phyloP scores from a whole-genome alignment of 2,797 vertebrate genomes.

The Mallotus villosus region DNA sequence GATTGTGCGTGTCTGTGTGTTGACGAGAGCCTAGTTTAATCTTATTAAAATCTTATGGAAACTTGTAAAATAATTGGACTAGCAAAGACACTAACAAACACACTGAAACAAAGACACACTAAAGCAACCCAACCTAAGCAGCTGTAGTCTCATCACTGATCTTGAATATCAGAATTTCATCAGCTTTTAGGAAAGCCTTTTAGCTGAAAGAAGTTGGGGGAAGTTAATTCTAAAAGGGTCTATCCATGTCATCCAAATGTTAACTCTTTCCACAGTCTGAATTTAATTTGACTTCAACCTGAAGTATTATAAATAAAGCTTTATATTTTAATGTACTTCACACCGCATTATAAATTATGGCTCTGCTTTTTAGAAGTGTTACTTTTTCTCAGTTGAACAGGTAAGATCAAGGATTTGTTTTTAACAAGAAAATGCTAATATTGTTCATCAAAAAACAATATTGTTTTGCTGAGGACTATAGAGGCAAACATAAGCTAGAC shows the following conservation, averaged over 20 bases:
- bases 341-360: slow-evolving; percentile 23
- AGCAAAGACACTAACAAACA: slow-evolving; percentile 47
- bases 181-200: not conserved
- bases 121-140: slow-evolving; percentile 31
- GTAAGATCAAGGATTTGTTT: slow-evolving; percentile 41
- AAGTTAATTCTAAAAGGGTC: not conserved
- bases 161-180: slow-evolving; percentile 23
- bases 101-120: slow-evolving; percentile 19
- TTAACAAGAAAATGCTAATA: slow-evolving; percentile 43
- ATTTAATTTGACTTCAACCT: slow-evolving; percentile 26
- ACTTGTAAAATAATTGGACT: slow-evolving; percentile 38
- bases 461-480: slow-evolving; percentile 45
- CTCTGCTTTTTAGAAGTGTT: slow-evolving; percentile 12
- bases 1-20: slow-evolving; percentile 27
- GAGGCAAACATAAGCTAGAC: slow-evolving; percentile 62
- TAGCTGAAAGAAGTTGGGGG: too few species aligned
- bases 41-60: slow-evolving; percentile 30
- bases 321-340: slow-evolving; percentile 44
- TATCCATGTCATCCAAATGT: not conserved
- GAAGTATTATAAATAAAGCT: slow-evolving; percentile 40
- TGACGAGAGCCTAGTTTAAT: slow-evolving; percentile 20
- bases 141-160: slow-evolving; percentile 28
- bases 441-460: slow-evolving; percentile 41
- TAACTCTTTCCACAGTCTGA: not conserved
- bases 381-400: slow-evolving; percentile 16